These are phyloP conservation scores for Nannoperca australis DNA, from an alignment of 2,797 vertebrate species.

Conservation along the genomic window DNA sequence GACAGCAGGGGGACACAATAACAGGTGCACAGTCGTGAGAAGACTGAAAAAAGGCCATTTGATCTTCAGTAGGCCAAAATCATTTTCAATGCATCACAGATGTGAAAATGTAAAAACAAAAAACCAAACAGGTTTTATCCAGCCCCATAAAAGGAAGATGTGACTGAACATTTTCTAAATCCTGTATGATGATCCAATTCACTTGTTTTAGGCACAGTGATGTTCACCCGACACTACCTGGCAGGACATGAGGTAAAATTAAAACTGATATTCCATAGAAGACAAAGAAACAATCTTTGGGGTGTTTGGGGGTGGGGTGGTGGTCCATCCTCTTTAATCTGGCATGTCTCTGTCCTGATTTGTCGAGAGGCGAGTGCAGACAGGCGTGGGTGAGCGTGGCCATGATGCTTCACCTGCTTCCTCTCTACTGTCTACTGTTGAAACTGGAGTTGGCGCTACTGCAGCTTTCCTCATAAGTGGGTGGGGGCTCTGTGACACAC, in stretches of 20 bases:
- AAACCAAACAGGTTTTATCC: neutral
- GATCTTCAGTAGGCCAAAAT: conserved; percentile 45
- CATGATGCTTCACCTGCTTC: conserved; percentile 19
- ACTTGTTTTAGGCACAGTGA: conserved; percentile 75
- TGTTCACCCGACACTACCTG: conserved; percentile 52
- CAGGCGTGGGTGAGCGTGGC: conserved; percentile 35
- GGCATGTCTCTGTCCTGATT: conserved; percentile 49
- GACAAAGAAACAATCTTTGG: conserved; percentile 55
- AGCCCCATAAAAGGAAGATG: conserved; percentile 6
- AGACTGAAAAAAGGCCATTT: conserved; percentile 58
- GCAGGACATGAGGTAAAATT: conserved; percentile 47
- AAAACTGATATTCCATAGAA: conserved; percentile 49
- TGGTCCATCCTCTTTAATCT: conserved; percentile 40
- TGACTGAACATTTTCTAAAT: conserved; percentile 36
- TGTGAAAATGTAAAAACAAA: conserved; percentile 54
- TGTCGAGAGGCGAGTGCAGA: conserved; percentile 44
- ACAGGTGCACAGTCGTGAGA: conserved; percentile 34
- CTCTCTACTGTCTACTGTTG: conserved; percentile 80
- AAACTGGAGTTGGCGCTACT: conserved; percentile 86
- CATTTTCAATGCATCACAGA: conserved; percentile 78
- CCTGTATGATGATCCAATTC: conserved; percentile 44
- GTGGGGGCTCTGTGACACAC: conserved; percentile 90
- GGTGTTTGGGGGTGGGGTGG: conserved; percentile 3
- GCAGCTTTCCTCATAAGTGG: conserved; percentile 98
- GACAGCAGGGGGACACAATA: conserved; percentile 26